Evolutionary conservation across 2,113 vertebrate species (phyloP).

Genomic region (Zosterops pallidus): DNA sequence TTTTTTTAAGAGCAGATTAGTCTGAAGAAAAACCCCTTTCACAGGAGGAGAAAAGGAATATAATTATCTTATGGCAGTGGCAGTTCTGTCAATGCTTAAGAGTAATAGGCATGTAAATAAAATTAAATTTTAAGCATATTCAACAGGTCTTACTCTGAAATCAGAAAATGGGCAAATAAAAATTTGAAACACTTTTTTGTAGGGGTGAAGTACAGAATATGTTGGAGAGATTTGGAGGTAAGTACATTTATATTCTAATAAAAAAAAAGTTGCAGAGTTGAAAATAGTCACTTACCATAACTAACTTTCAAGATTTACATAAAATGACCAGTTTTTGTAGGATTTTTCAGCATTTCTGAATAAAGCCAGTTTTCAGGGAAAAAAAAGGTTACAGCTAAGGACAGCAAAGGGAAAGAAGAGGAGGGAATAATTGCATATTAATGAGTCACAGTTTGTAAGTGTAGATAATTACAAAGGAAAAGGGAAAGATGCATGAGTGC

Average conservation of each 20-base stretch:
- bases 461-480: not conserved
- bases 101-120: not conserved
- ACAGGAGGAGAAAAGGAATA: not conserved
- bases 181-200: constrained; percentile 29
- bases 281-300: not conserved
- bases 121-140: not conserved
- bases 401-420: not conserved
- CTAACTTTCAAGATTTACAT: not conserved
- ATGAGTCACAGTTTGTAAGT: not conserved
- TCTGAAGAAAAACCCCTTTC: not conserved
- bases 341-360: not conserved
- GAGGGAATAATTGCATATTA: not conserved
- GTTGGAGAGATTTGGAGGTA: constrained; percentile 91
- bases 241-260: constrained; percentile 27
- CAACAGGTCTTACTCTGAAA: not conserved
- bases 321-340: not conserved
- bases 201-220: constrained; percentile 90
- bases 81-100: not conserved
- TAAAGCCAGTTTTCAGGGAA: not conserved
- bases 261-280: not conserved
- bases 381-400: not conserved
- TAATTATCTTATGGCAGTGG: not conserved
- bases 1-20: not conserved
- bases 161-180: not conserved
- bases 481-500: not conserved